Conservation (phyloP, 2,113 vertebrate genomes). For the Siniperca knerii region DNA sequence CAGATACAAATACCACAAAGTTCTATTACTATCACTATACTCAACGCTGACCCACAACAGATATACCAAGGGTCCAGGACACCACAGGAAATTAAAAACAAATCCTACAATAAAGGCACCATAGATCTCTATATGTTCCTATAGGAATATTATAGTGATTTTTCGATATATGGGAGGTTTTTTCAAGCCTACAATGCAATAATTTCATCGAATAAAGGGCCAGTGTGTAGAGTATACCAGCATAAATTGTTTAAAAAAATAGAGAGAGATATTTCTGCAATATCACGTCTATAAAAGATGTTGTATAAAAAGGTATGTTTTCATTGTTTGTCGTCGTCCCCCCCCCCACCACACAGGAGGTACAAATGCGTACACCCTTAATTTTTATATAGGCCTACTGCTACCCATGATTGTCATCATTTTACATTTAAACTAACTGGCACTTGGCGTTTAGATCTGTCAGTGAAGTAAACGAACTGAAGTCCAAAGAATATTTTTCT, state of each 20-base stretch:
- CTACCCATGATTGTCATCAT: slow-evolving; percentile 78
- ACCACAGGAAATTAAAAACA: slow-evolving; percentile 36
- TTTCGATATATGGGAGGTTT: slow-evolving; percentile 76
- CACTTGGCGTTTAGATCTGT: slow-evolving; percentile 84
- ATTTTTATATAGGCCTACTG: slow-evolving; percentile 80
- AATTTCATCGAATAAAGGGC: slow-evolving; percentile 93
- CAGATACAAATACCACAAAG: slow-evolving; percentile 64
- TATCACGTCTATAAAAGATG: slow-evolving; percentile 91
- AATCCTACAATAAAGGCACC: slow-evolving; percentile 27
- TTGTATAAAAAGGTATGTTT: slow-evolving; percentile 91
- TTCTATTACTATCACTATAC: slow-evolving; percentile 59
- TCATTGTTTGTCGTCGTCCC: slow-evolving; percentile 77
- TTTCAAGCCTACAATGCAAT: slow-evolving; percentile 92
- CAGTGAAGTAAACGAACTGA: slow-evolving; percentile 87
- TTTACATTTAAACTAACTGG: slow-evolving; percentile 84
- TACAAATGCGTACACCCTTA: slow-evolving; percentile 79
- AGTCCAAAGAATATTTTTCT: slow-evolving; percentile 99
- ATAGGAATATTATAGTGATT: slow-evolving; percentile 77
- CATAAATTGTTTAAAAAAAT: slow-evolving; percentile 88
- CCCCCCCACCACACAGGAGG: slow-evolving; percentile 58
- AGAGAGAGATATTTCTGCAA: slow-evolving; percentile 91
- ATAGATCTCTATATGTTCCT: slow-evolving; percentile 59
- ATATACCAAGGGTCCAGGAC: slow-evolving; percentile 43
- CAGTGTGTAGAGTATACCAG: slow-evolving; percentile 98
- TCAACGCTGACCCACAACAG: slow-evolving; percentile 25